phyloP scores from a whole-genome alignment of 1,140 invertebrate genomes.

The Coenobita brevimanus region DNA sequence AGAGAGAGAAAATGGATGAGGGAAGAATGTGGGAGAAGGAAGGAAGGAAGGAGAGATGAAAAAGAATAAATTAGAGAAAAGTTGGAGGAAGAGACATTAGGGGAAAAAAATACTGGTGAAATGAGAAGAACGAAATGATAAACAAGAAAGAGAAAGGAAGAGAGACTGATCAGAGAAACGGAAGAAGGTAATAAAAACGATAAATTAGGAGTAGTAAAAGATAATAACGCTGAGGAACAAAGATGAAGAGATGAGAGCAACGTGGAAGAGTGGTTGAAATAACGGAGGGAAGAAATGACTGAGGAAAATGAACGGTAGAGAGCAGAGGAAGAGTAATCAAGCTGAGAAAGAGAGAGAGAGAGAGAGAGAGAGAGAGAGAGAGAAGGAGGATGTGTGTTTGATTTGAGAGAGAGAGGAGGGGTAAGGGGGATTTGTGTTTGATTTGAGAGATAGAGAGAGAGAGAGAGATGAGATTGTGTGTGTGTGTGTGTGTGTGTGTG shows the following conservation, averaged over 20 bases:
- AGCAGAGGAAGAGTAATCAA: constrained; percentile 3
- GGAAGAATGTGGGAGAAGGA: neutral
- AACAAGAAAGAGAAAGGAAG: too few species aligned
- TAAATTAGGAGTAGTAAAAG: too few species aligned
- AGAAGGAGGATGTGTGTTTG: too few species aligned
- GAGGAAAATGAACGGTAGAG: neutral
- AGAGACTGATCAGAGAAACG: too few species aligned
- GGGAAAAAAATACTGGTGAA: too few species aligned
- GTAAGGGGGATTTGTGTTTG: neutral
- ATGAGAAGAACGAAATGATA: too few species aligned
- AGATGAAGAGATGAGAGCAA: neutral
- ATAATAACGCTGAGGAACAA: neutral
- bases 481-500: too few species aligned
- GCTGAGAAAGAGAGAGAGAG: neutral
- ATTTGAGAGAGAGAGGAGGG: neutral
- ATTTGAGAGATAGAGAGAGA: neutral
- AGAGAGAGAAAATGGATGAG: neutral
- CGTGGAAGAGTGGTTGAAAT: neutral
- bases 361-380: neutral
- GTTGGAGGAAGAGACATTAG: neutral
- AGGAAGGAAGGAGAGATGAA: too few species aligned
- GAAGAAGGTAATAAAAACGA: too few species aligned
- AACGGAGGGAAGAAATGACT: neutral
- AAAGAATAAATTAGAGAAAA: too few species aligned
- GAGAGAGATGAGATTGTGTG: too few species aligned